Conservation (phyloP, 2,113 vertebrate species). For the Ceyx melanurus region DNA sequence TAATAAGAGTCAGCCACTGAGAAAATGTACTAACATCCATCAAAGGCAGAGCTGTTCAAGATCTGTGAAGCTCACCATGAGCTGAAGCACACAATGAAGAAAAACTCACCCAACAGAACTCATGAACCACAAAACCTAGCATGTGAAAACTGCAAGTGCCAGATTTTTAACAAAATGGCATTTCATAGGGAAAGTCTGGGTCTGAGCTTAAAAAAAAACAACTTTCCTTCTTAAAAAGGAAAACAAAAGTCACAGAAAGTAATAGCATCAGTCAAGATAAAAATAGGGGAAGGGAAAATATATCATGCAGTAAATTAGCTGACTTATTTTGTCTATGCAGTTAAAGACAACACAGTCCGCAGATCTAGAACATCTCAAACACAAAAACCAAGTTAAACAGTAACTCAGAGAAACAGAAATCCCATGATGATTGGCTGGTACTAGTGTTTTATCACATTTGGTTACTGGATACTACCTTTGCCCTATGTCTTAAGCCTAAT, state of each 20-base stretch:
- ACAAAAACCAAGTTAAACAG: background rate
- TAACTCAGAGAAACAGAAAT: background rate
- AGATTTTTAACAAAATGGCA: slow-evolving; percentile 56
- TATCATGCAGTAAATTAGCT: background rate
- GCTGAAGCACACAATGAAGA: background rate
- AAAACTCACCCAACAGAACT: slow-evolving; percentile 48
- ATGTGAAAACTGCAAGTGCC: slow-evolving; percentile 17
- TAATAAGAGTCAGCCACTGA: slow-evolving; percentile 71
- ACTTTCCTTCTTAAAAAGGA: background rate
- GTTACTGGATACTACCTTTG: background rate
- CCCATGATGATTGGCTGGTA: background rate
- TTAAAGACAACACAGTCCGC: background rate
- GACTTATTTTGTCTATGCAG: background rate
- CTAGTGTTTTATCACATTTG: slow-evolving; percentile 19
- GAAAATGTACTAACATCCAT: slow-evolving; percentile 68
- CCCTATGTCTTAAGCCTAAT: background rate
- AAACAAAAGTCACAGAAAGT: background rate
- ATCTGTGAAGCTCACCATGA: slow-evolving; percentile 47
- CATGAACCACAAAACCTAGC: slow-evolving; percentile 54
- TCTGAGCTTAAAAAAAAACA: background rate
- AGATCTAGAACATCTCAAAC: background rate
- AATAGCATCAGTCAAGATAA: slow-evolving; percentile 23
- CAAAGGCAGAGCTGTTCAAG: slow-evolving; percentile 47
- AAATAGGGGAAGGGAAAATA: slow-evolving; percentile 25
- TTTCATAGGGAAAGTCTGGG: slow-evolving; percentile 36